phyloP scores from a whole-genome alignment of 2,113 vertebrate genomes.

The Cyprinodon variegatus region DNA sequence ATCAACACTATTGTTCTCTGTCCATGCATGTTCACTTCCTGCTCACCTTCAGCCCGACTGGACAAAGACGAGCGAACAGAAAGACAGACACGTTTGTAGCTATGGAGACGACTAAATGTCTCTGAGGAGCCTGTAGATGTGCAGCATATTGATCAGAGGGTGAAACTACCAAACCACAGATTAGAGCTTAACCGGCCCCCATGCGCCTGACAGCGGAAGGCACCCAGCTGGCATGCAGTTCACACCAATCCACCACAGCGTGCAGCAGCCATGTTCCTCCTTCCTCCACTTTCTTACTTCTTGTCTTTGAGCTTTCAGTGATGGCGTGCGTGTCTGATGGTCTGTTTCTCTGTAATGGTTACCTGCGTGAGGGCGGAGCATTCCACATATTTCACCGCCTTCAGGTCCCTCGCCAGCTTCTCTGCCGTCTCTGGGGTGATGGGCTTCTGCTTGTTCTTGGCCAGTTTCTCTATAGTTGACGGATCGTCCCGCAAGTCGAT shows the following conservation, averaged over 20 bases:
- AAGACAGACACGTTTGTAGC: neutral
- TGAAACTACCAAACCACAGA: neutral
- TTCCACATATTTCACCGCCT: slow-evolving; percentile 99
- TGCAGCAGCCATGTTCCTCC: slow-evolving; percentile 40
- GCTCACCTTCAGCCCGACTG: neutral
- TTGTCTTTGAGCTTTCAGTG: slow-evolving; percentile 13
- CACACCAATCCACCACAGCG: neutral
- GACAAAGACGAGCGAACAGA: neutral
- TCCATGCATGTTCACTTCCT: slow-evolving; percentile 4
- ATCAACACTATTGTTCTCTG: slow-evolving; percentile 64
- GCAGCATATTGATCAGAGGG: neutral
- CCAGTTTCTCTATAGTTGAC: slow-evolving; percentile 98
- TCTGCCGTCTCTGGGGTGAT: slow-evolving; percentile 98
- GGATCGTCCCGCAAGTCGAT: slow-evolving; percentile 98
- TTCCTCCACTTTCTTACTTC: slow-evolving; percentile 63
- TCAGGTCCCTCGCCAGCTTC: slow-evolving; percentile 95
- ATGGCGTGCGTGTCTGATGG: neutral
- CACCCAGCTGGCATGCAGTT: slow-evolving; percentile 24
- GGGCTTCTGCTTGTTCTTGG: slow-evolving; percentile 99
- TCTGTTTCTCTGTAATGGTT: slow-evolving; percentile 30
- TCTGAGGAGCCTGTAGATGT: neutral
- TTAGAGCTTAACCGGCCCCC: too few relatives aligned
- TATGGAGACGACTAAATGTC: neutral
- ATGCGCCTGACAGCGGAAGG: too few relatives aligned
- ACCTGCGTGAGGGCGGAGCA: slow-evolving; percentile 99